These are phyloP conservation scores for Yponomeuta sedellus DNA, from an alignment of 2,888 invertebrate genomes.

Conservation along the genomic window DNA sequence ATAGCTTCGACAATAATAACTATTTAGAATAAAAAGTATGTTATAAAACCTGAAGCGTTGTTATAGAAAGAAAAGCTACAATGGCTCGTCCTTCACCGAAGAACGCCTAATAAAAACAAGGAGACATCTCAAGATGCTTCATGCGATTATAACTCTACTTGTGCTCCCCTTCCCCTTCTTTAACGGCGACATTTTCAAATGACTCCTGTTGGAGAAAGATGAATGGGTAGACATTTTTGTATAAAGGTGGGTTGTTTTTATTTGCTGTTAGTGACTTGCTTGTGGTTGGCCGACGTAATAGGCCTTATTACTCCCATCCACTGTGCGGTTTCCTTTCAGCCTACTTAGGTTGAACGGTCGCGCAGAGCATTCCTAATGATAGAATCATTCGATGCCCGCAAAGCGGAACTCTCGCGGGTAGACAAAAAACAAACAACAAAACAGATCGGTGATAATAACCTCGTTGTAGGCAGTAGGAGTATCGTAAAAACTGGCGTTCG, in stretches of 20 bases:
- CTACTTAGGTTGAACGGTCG: constrained; percentile 13
- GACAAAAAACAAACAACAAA: constrained; percentile 41
- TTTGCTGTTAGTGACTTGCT: constrained; percentile 53
- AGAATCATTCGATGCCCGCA: constrained; percentile 2
- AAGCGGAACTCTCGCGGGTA: constrained; percentile 31
- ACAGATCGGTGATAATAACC: constrained; percentile 63
- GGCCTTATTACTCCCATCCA: constrained; percentile 54
- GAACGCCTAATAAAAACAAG: constrained; percentile 26
- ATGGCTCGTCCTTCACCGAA: constrained; percentile 26
- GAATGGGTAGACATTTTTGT: constrained; percentile 72
- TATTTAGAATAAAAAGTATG: constrained; percentile 47
- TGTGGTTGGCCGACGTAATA: constrained; percentile 67
- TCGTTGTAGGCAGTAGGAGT: constrained; percentile 65
- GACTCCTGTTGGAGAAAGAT: constrained; percentile 70
- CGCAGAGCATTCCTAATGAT: background rate
- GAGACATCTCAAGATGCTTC: constrained; percentile 34
- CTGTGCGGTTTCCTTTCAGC: constrained; percentile 55
- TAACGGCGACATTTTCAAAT: constrained; percentile 72
- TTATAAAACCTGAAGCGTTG: constrained; percentile 28
- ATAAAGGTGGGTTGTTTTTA: constrained; percentile 64
- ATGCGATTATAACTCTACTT: constrained; percentile 55
- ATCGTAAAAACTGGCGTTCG: constrained; percentile 69
- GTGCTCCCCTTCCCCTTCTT: constrained; percentile 61
- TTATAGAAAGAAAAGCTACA: constrained; percentile 29
- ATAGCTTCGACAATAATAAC: constrained; percentile 55